A percentile compares a stretch with the other conserved stretches of the same genome.
These are phyloP conservation scores for Rhizomys pruinosus DNA, from an alignment of 2,113 vertebrate species.

Conservation along the genomic window DNA sequence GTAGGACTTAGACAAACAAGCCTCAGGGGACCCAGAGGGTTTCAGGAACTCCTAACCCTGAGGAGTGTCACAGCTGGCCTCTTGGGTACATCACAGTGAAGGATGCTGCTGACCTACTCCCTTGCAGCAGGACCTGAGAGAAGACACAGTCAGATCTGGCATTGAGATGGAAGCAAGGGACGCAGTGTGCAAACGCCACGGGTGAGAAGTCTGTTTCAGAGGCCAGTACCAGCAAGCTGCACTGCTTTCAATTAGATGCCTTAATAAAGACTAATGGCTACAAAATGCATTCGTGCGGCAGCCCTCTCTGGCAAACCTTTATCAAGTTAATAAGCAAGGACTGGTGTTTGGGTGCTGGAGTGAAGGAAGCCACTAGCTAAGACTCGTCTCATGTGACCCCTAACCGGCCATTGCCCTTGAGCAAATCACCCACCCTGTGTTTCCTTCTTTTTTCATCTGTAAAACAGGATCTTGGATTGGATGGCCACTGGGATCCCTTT, in stretches of 20 bases:
- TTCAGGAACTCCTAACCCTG: background rate
- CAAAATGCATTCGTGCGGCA: background rate
- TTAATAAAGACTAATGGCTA: constrained; percentile 55
- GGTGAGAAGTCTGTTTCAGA: background rate
- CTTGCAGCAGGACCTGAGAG: background rate
- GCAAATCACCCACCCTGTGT: background rate
- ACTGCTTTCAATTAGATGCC: constrained; percentile 18
- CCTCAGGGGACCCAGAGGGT: background rate
- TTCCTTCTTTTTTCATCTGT: background rate
- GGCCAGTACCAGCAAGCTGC: background rate
- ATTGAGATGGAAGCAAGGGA: background rate
- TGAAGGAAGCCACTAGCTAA: background rate
- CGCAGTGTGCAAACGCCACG: background rate
- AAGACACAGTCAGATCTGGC: background rate
- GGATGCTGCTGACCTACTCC: background rate
- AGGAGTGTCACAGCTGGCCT: background rate
- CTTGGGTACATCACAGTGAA: background rate
- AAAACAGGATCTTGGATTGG: background rate
- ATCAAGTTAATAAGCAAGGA: background rate
- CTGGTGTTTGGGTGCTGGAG: background rate
- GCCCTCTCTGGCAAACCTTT: background rate
- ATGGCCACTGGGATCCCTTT: background rate
- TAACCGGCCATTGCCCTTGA: background rate
- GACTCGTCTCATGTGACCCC: background rate
- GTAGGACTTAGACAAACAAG: background rate